Evolutionary conservation across 2,888 invertebrate genomes (phyloP).

Genomic region (Synergus itoensis): DNA sequence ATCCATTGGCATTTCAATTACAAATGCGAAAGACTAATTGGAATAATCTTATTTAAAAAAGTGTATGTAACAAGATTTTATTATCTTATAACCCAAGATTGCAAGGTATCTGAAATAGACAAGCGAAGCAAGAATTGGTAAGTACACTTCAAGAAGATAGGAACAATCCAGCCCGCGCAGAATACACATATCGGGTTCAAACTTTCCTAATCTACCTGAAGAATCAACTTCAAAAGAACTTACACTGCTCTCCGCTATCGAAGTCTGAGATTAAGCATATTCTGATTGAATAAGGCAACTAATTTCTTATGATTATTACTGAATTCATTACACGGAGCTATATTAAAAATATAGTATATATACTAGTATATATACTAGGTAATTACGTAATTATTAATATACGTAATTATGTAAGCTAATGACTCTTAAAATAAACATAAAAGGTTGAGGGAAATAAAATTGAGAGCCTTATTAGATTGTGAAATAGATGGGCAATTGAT

Average conservation of each 20-base stretch:
- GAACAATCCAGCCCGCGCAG: slow-evolving; percentile 14
- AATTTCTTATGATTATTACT: neutral
- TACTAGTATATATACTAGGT: too few relatives aligned
- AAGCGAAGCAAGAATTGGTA: slow-evolving; percentile 13
- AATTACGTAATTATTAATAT: too few relatives aligned
- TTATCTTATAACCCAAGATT: neutral
- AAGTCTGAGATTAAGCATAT: neutral
- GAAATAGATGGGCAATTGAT: slow-evolving; percentile 13
- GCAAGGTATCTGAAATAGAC: slow-evolving; percentile 10
- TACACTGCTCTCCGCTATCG: neutral
- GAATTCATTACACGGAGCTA: neutral
- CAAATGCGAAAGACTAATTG: neutral
- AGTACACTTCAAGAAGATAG: slow-evolving; percentile 22
- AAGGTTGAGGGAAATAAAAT: neutral
- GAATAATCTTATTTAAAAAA: neutral
- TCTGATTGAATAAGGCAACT: slow-evolving; percentile 11
- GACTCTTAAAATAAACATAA: neutral
- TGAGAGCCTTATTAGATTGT: neutral
- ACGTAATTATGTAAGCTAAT: neutral
- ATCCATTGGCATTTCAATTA: too few relatives aligned
- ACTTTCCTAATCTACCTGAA: slow-evolving; percentile 22
- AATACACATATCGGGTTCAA: slow-evolving; percentile 25
- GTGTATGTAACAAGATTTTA: neutral
- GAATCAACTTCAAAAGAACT: slow-evolving; percentile 16
- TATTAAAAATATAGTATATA: too few relatives aligned